Evolutionary conservation across 2,797 vertebrate species (phyloP), one percentile per base, ranked within the genome.

Genomic region (Taenioides sp.): DNA sequence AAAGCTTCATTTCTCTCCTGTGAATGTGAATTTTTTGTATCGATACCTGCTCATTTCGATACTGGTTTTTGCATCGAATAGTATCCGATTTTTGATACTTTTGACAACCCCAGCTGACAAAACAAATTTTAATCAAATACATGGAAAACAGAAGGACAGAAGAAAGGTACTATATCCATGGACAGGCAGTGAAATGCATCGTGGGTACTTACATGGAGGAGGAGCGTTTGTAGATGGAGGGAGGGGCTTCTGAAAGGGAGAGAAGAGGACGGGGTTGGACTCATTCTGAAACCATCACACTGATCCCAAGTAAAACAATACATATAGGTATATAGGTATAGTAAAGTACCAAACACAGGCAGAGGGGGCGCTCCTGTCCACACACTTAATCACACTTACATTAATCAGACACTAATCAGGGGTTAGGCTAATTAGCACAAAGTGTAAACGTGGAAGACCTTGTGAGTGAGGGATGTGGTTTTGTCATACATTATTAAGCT

Each of bases 191-290:
- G 73, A 71, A 74, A 73, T 68, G 47, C 78, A 85, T 88, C 81
- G 76, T 83, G 83, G 11, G 71, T 86, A 97, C 97, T 98, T 95
- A 99, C 97, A 94, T 92, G 71, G 93, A 88, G 87, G 91, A 87
- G 79, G 92, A 85, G 83, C 92, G 90, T 91, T 96, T 96, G 92
- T 93, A 95, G 91, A 96, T 95, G 91, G 94, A 91, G 79, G 95
- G 89, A 83, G 94, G 92, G 86, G 90, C 82, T 86, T 96, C 97
- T 99, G 94, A 90, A 93, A 95, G 71, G 79, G 68, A 82, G 67
- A 78, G 69, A 80, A 71, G 82, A 73, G 76, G 70, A 89, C 79
- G 75, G 76, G 67, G 75, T 85, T 74, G 74, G 81, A 87, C 78
- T 90, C 75, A 88, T 84, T 84, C 83, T 68, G 76, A 85, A 74